Percentiles rank a stretch among this genome's conserved stretches.
Conservation (phyloP, 2,797 vertebrate species). For the Poeciliopsis gracilis region DNA sequence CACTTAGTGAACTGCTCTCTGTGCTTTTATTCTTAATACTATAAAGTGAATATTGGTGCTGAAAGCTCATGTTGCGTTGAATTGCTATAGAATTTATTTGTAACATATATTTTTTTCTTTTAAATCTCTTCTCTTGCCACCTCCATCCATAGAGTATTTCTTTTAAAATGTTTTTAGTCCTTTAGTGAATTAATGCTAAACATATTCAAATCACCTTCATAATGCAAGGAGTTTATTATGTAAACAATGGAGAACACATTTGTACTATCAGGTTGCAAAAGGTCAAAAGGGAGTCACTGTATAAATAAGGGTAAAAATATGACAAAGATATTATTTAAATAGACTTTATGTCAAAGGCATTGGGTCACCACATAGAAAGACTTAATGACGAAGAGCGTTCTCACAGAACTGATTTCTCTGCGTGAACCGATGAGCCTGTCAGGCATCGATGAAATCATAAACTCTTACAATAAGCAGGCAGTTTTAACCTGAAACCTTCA, state of each 20-base stretch:
- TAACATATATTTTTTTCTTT: background rate
- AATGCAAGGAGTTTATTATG: background rate
- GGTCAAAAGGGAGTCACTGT: background rate
- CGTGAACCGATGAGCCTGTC: background rate
- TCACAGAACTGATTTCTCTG: background rate
- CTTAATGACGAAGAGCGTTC: background rate
- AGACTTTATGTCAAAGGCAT: background rate
- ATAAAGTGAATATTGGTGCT: conserved; percentile 11
- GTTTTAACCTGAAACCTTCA: background rate
- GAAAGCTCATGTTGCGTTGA: background rate
- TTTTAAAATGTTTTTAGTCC: background rate
- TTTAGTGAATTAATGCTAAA: background rate
- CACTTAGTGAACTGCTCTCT: background rate
- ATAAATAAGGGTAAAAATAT: background rate
- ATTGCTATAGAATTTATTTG: background rate
- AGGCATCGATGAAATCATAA: background rate
- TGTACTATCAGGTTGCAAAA: background rate
- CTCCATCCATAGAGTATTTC: background rate
- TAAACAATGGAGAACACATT: background rate
- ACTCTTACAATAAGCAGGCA: background rate
- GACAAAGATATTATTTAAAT: background rate
- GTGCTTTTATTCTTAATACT: conserved; percentile 19
- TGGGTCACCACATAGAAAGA: background rate
- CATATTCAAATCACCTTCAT: background rate
- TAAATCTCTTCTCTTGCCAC: background rate